A percentile compares a stretch with the other conserved stretches of the same genome.
These are phyloP conservation scores for Encarsia formosa DNA, from an alignment of 2,888 invertebrate genomes.

Conservation along the genomic window DNA sequence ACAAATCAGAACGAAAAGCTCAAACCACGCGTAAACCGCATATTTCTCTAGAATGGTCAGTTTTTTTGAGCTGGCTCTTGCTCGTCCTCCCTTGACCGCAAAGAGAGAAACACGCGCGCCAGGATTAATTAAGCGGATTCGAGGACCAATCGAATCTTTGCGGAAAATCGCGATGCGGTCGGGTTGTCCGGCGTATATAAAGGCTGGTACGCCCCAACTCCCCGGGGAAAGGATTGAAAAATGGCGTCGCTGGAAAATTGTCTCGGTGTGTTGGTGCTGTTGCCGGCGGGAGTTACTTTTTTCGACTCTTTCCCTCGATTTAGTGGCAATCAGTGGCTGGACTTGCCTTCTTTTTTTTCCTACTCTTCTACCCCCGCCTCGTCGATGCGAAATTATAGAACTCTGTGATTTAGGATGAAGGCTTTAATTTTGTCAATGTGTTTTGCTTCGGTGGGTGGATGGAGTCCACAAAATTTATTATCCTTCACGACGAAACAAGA, in stretches of 20 bases:
- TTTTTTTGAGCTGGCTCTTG: too few relatives aligned
- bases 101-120: not conserved
- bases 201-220: slow-evolving; percentile 11
- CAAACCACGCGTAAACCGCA: too few relatives aligned
- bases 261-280: slow-evolving; percentile 30
- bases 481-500: too few relatives aligned
- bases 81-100: not conserved
- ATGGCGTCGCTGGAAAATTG: slow-evolving; percentile 38
- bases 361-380: not conserved
- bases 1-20: too few relatives aligned
- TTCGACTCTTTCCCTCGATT: slow-evolving; percentile 38
- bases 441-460: too few relatives aligned
- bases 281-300: slow-evolving; percentile 6
- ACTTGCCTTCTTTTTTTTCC: slow-evolving; percentile 1
- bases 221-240: slow-evolving; percentile 38
- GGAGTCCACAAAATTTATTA: too few relatives aligned
- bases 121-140: slow-evolving; percentile 23
- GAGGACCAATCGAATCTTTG: slow-evolving; percentile 5
- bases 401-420: too few relatives aligned
- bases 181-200: slow-evolving; percentile 12
- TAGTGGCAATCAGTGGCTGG: slow-evolving; percentile 47
- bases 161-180: slow-evolving; percentile 10
- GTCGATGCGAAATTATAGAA: too few relatives aligned
- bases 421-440: too few relatives aligned
- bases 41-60: too few relatives aligned